Evolutionary conservation across 2,113 vertebrate genomes (phyloP).

Genomic region (Myrmecobius fasciatus): DNA sequence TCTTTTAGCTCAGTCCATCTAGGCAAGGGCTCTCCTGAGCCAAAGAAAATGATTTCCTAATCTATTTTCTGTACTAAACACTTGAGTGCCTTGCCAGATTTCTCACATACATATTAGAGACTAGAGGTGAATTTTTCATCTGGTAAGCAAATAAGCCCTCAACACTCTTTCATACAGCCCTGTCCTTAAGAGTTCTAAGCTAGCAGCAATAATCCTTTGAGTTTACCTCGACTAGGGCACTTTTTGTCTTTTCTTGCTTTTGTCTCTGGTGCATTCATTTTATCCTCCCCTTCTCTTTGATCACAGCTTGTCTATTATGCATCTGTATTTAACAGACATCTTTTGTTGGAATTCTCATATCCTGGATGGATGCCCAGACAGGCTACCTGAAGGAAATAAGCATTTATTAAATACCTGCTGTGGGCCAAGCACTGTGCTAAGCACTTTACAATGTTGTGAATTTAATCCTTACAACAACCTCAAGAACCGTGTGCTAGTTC

Average conservation of each 20-base stretch:
- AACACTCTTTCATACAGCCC: neutral
- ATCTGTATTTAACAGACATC: neutral
- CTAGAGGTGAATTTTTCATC: neutral
- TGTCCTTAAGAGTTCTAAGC: neutral
- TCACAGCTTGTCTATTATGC: neutral
- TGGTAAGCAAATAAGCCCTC: neutral
- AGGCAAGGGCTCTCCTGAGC: neutral
- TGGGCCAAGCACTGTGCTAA: neutral
- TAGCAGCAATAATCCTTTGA: neutral
- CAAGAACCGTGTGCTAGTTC: neutral
- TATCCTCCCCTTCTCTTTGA: neutral
- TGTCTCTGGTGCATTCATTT: neutral
- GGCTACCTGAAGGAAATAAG: neutral
- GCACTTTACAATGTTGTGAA: neutral
- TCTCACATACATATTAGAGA: neutral
- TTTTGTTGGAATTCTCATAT: constrained; percentile 12
- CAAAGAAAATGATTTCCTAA: neutral
- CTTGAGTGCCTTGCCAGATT: neutral
- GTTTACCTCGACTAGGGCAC: neutral
- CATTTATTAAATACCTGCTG: neutral
- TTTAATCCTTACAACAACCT: neutral
- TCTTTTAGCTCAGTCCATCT: neutral
- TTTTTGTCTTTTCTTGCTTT: neutral
- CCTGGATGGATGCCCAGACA: neutral
- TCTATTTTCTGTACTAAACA: neutral